Evolutionary conservation across 2,888 invertebrate genomes (phyloP), one percentile per base, ranked within the genome.

Genomic region (Eutolmus rufibarbis): DNA sequence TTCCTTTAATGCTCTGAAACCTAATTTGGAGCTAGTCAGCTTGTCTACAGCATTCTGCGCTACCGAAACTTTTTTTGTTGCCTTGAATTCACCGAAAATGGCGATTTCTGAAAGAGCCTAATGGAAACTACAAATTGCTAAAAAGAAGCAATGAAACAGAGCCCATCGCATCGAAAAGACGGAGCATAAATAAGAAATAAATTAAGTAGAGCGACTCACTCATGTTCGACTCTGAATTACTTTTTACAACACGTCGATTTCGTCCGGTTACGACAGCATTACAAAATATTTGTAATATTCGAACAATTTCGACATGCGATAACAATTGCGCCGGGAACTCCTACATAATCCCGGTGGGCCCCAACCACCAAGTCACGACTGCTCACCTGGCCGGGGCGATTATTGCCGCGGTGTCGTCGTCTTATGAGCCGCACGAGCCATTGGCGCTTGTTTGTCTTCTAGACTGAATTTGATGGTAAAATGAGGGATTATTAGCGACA

Each of bases 401-500:
- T 51, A 56, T n/a, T 16, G 28, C n/a, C 16, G 14, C 14, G 57
- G 56, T 78, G 56, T 81, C 23, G n/a, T 57, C 81, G 51, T 56
- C 81, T 81, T 81, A 31, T 56, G 34, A 56, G n/a, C 34, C 31
- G 51, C 81, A 81, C 81, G 56, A 56, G 81, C 81, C 56, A 56
- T 81, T 81, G 51, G 56, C 81, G 56, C 56, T 56, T 34, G 56
- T 56, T 56, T 81, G 31, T 56, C 56, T 81, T 31, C 81, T 34
- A 28, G 28, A 19, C 12, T 56, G 66, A 23, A 31, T 56, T 79
- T 43, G 81, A 81, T 81, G 66, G 81, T n/a, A 28, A 81, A 57
- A 34, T 51, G 81, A 81, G 56, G 81, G 81, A 81, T 81, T 57
- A 81, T 81, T 51, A 56, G 81, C 81, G 81, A 81, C 56, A 81